Evolutionary conservation across 2,113 vertebrate genomes (phyloP).

Genomic region (Ia io): DNA sequence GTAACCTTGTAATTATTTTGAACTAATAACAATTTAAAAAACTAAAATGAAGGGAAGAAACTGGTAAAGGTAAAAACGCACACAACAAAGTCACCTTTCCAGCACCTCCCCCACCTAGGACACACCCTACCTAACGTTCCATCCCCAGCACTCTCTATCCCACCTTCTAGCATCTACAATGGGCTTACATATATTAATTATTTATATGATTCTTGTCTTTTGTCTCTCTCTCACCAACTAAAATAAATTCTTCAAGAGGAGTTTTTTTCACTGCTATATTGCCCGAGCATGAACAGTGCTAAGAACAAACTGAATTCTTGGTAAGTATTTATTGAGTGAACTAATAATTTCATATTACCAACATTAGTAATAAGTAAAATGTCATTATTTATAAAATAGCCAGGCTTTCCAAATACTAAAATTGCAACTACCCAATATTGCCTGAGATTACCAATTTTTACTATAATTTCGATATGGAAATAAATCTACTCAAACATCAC

Average conservation of each 20-base stretch:
- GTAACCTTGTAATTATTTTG: background rate
- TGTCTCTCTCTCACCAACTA: background rate
- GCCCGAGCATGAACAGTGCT: background rate
- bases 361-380: constrained; percentile 8
- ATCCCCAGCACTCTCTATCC: background rate
- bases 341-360: constrained; percentile 8
- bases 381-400: constrained; percentile 19
- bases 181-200: background rate
- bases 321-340: constrained; percentile 37
- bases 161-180: background rate
- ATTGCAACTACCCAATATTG: background rate
- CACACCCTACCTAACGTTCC: background rate
- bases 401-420: constrained; percentile 22
- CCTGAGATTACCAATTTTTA: background rate
- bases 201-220: background rate
- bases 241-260: too few species aligned
- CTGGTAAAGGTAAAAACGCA: background rate
- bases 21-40: background rate
- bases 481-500: background rate
- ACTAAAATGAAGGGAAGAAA: background rate
- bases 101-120: background rate
- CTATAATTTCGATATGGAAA: background rate
- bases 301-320: background rate
- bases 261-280: background rate
- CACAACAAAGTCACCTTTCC: background rate